Base-by-base conservation (phyloP, 2,113 vertebrate species). In the Carlito syrichta region DNA sequence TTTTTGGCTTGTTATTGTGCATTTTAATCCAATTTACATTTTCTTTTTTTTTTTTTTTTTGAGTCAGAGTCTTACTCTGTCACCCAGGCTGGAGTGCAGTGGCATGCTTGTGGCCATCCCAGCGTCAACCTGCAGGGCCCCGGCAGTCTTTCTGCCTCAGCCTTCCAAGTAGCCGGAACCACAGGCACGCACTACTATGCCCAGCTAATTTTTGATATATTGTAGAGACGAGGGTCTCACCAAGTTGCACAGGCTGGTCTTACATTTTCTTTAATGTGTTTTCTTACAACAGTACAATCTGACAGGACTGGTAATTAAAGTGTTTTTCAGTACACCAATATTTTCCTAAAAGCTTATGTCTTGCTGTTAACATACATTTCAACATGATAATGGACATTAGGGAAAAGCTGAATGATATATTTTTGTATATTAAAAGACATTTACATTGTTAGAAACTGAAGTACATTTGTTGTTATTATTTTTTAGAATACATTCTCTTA, bases 381-480 rank as follows among this genome's bases (percentile, higher is more conserved):
- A 85, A 81, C 3, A 87, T 40, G 71, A 89, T 43, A 91, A 76
- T 63, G 35, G 58, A 3, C 20, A 96, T 38, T 78, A 71, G 91
- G 23, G 23, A 91, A 74, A 95, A 71, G 16, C 43, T 73, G 20
- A 69, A 73, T 66, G 73, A 68, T 54, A 43, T n/a, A 94, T n/a
- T n/a, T n/a, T n/a, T n/a, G n/a, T n/a, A n/a, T n/a, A n/a, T n/a
- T n/a, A n/a, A n/a, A n/a, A n/a, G 66, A 48, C 19, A 27, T 88
- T 96, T 86, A 60, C 78, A 54, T 81, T 87, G 62, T 93, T 95
- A 89, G 50, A 86, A 79, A 84, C 40, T 3, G 74, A 86, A 89
- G 50, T 43, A 90, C 52, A 85, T 78, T 89, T 89, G 68, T 89
- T 89, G 68, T 83, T 86, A 45, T 76, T 60, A 81, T 48, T 62